Evolutionary conservation across 2,888 invertebrate species (phyloP), one percentile per base, ranked within the genome.

Genomic region (Agonopterix heracliana): DNA sequence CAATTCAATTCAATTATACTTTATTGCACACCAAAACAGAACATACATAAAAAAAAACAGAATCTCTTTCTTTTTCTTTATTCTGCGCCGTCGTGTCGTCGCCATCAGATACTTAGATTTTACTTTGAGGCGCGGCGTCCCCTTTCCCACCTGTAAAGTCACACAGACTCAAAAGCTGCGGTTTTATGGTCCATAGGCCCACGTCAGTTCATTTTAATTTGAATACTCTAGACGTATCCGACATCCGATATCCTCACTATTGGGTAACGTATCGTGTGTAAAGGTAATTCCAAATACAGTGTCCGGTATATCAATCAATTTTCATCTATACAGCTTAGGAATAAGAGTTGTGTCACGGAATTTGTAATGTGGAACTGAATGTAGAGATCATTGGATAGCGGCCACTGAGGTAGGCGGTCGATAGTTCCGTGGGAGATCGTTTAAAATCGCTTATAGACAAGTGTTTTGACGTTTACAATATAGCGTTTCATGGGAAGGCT

Each of bases 321-420:
- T 26, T 26, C 26, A 26, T 7, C 26, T 26, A 7, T 26, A 26
- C 5, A 26, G 26, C 26, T 26, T 26, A 7, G 26, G 7, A 26
- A 26, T 26, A 26, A 26, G 26, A 26, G 26, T 26, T 26, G 5
- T 26, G 7, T 26, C 1, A 26, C 7, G 26, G 26, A 7, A 26
- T 26, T 26, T 26, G 5, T 26, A 0, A 5, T 26, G 26, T 26
- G 26, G 26, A 26, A 26, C 7, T 7, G 26, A 26, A 60, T 67
- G 67, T 66, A 58, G 67, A 71, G 73, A 76, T 78, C 68, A 64
- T 69, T 68, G 61, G 66, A 73, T 78, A 76, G 70, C 54, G 68
- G 79, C 83, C 81, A 74, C 82, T 83, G 81, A 72, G 75, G 81
- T 77, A 78, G 78, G 74, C 71, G 66, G 68, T 47, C 12, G 62